Percentiles rank a stretch among this genome's conserved stretches.
These are phyloP conservation scores for Drosophila carrolli DNA, from an alignment of 1,140 invertebrate genomes.

Conservation along the genomic window DNA sequence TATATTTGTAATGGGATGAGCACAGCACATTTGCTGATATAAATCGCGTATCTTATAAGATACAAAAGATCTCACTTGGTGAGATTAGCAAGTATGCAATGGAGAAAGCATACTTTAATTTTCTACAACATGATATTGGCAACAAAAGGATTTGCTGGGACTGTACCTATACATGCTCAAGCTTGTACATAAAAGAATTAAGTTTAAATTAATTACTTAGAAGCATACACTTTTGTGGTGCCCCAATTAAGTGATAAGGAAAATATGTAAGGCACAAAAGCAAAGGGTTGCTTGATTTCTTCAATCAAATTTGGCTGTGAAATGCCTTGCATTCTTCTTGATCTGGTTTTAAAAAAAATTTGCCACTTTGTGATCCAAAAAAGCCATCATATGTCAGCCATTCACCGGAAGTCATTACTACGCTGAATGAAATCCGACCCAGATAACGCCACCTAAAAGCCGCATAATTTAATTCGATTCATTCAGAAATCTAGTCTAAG, in stretches of 20 bases:
- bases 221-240: neutral
- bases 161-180: slow-evolving; percentile 10
- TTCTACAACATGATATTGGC: neutral
- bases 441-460: slow-evolving; percentile 21
- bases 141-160: neutral
- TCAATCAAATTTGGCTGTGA: no score
- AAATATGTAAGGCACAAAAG: no score
- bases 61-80: neutral
- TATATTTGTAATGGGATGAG: neutral
- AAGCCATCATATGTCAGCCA: neutral
- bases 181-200: neutral
- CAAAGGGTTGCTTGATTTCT: no score
- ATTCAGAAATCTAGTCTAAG: slow-evolving; percentile 31
- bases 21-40: neutral
- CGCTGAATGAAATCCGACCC: slow-evolving; percentile 20
- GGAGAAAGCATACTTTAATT: neutral
- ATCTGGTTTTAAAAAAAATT: no score
- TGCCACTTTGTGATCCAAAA: no score
- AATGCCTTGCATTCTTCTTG: no score
- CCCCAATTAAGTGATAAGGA: no score
- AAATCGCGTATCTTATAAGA: slow-evolving; percentile 2
- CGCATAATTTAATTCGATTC: slow-evolving; percentile 1
- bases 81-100: neutral
- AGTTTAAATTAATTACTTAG: neutral
- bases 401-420: slow-evolving; percentile 22